Base-by-base conservation (phyloP, 2,797 vertebrate genomes). In the Heliangelus exortis region DNA sequence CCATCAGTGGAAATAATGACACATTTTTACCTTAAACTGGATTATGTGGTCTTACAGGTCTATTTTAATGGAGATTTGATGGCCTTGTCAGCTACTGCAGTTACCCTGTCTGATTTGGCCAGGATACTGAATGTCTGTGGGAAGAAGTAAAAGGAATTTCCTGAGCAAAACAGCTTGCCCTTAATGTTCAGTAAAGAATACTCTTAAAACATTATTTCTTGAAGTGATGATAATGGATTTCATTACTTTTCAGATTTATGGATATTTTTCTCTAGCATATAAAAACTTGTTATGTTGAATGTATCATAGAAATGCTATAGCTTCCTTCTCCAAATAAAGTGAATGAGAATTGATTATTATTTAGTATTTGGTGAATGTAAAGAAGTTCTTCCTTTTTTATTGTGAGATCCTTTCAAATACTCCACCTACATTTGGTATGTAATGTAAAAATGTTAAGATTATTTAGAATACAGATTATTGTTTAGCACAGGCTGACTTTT, bases 31-130 rank as follows among this genome's bases (percentile, higher is more conserved):
- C 62, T 91, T 89, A 79, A 79, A 90, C 43, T 86, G 80, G 90
- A 89, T 90, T 95, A 89, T 66, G 84, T 78, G 75, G 81, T 79
- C 3, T 91, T 91, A 82, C 55, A 82, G 47, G 43, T 93, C 71
- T 94, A 79, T 94, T 95, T 90, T 89, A 84, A 93, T 85, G 61
- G 61, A 87, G 71, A 84, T 76, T 77, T 87, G 51, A 93, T 95
- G 77, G 53, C 47, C 45, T 68, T 87, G 33, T 55, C 81, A 92
- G 84, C 80, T 92, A 53, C 77, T 92, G 13, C 55, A 71, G 29
- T 91, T 84, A 73, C 55, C 0, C 0, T 39, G 17, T 53, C 29
- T 84, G 26, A 18, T 29, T 63, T 1, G 1, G 19, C 53, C 39
- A 20, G 12, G 21, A 50, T 65, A 80, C 43, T 58, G 76, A 67